phyloP scores from a whole-genome alignment of 2,113 vertebrate species.

The Corapipo altera region DNA sequence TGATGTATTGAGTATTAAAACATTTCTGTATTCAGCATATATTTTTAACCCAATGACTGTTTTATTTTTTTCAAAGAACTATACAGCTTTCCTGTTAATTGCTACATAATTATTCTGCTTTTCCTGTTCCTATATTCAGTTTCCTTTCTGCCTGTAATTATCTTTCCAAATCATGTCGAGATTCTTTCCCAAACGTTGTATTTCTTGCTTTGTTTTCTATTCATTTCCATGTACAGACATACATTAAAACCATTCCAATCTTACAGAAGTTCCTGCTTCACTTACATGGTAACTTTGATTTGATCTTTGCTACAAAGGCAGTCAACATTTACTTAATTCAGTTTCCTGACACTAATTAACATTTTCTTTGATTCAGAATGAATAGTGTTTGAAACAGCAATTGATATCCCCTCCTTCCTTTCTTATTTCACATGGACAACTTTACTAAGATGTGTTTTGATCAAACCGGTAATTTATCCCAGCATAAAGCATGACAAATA shows the following conservation, averaged over 20 bases:
- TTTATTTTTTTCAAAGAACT: slow-evolving; percentile 38
- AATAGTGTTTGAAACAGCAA: slow-evolving; percentile 30
- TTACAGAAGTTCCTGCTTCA: slow-evolving; percentile 5
- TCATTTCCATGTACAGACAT: slow-evolving; percentile 3
- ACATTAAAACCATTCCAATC: not conserved
- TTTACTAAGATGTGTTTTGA: slow-evolving; percentile 17
- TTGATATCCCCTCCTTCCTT: not conserved
- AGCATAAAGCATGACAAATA: slow-evolving; percentile 1
- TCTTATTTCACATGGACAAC: slow-evolving; percentile 16
- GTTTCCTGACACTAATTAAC: slow-evolving; percentile 48
- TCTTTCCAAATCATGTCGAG: slow-evolving; percentile 53
- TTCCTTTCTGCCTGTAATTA: slow-evolving; percentile 60
- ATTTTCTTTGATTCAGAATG: slow-evolving; percentile 32
- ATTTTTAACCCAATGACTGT: slow-evolving; percentile 61
- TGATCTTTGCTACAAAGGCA: slow-evolving; percentile 35
- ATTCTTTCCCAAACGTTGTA: slow-evolving; percentile 25
- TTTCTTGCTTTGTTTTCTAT: slow-evolving; percentile 49
- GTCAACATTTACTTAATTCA: slow-evolving; percentile 56
- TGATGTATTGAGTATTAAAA: slow-evolving; percentile 45
- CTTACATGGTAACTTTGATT: slow-evolving; percentile 38
- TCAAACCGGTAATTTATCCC: not conserved
- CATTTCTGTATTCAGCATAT: slow-evolving; percentile 56
- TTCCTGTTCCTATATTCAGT: slow-evolving; percentile 56
- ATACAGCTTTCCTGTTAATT: slow-evolving; percentile 65
- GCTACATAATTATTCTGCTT: slow-evolving; percentile 63